These are phyloP conservation scores for Lordiphosa fenestrarum DNA, from an alignment of 2,888 invertebrate species.

Conservation along the genomic window DNA sequence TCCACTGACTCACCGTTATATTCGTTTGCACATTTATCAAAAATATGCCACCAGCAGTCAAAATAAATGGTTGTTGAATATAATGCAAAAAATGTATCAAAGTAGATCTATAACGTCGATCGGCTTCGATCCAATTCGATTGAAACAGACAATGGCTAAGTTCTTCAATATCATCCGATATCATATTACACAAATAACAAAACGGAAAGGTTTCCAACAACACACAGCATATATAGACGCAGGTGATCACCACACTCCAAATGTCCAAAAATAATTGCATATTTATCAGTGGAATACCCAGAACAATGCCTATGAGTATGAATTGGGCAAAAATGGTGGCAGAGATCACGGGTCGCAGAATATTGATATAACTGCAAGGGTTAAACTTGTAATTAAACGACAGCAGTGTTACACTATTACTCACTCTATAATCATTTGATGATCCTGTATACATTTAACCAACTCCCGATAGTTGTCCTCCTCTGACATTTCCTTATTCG, in stretches of 20 bases:
- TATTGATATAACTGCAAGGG: conserved; percentile 38
- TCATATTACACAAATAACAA: conserved; percentile 52
- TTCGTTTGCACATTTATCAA: conserved; percentile 49
- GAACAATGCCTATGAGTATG: conserved; percentile 43
- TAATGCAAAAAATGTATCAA: conserved; percentile 49
- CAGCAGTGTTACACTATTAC: neutral
- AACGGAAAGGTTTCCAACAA: conserved; percentile 52
- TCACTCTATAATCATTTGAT: conserved; percentile 43
- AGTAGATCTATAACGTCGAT: conserved; percentile 35
- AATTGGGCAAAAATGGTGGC: conserved; percentile 53
- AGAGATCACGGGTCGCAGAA: conserved; percentile 42
- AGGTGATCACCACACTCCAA: conserved; percentile 37
- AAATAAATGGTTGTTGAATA: conserved; percentile 41
- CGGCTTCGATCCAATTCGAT: conserved; percentile 51
- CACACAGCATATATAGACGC: conserved; percentile 28
- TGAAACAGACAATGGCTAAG: conserved; percentile 47
- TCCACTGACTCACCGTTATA: conserved; percentile 37
- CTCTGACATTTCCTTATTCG: conserved; percentile 19
- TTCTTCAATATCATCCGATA: conserved; percentile 35
- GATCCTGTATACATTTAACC: conserved; percentile 43
- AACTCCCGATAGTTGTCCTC: conserved; percentile 37
- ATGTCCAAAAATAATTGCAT: conserved; percentile 46
- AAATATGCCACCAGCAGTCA: conserved; percentile 50
- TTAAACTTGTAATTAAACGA: neutral
- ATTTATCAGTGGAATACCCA: conserved; percentile 46